Evolutionary conservation across 2,797 vertebrate species (phyloP).

Genomic region (Nannoperca obscura): DNA sequence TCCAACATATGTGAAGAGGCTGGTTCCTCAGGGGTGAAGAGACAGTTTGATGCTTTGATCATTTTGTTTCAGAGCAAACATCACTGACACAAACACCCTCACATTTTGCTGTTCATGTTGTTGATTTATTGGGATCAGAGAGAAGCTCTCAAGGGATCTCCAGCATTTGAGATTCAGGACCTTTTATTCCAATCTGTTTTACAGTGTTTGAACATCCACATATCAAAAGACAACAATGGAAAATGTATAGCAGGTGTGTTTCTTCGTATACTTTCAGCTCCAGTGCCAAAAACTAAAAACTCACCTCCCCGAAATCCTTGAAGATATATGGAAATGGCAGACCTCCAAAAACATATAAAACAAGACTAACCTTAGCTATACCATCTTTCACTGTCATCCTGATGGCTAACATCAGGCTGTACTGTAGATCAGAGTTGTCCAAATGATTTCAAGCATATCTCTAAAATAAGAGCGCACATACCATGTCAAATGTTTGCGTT

Average conservation of each 20-base stretch:
- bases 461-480: slow-evolving; percentile 21
- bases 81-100: slow-evolving; percentile 40
- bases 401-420: slow-evolving; percentile 2
- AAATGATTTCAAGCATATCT: slow-evolving; percentile 35
- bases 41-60: slow-evolving; percentile 48
- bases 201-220: slow-evolving; percentile 48
- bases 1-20: slow-evolving; percentile 14
- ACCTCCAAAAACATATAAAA: slow-evolving; percentile 12
- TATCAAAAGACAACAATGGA: slow-evolving; percentile 36
- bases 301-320: slow-evolving; percentile 25
- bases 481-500: slow-evolving; percentile 28
- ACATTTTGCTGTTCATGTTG: slow-evolving; percentile 42
- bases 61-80: background rate
- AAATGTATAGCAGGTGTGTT: slow-evolving; percentile 59
- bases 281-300: slow-evolving; percentile 48
- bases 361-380: background rate
- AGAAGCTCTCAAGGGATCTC: slow-evolving; percentile 34
- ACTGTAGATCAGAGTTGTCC: slow-evolving; percentile 4
- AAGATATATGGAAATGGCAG: slow-evolving; percentile 29
- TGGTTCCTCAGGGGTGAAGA: slow-evolving; percentile 8
- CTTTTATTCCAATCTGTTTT: slow-evolving; percentile 51
- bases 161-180: slow-evolving; percentile 42
- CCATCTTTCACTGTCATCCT: slow-evolving; percentile 23
- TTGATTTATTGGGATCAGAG: slow-evolving; percentile 64
- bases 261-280: slow-evolving; percentile 30